Evolutionary conservation across 2,888 invertebrate genomes (phyloP), one percentile per base, ranked within the genome.

Genomic region (Rhagophthalmus giganteus): DNA sequence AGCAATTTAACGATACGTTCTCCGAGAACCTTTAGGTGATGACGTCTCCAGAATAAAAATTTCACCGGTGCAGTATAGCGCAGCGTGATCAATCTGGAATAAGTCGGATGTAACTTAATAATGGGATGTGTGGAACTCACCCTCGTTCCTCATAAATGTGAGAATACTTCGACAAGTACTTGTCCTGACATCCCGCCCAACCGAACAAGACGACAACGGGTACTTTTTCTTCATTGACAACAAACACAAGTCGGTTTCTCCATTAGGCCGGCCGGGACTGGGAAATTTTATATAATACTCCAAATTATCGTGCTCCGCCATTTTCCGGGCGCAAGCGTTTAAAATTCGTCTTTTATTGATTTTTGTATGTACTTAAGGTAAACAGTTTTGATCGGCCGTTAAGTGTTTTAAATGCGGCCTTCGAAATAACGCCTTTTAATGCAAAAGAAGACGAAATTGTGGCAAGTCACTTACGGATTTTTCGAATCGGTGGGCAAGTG

Each of bases 151-250:
- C 85, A 68, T 90, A 90, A 51, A 88, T 85, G 61, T 85, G 82
- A 32, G 88, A 86, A 74, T 90, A 90, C 69, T 89, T 90, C 61
- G 85, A 81, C 41, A 90, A 72, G 71, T 89, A 85, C 66, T 84
- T 83, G 72, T 90, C 88, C 70, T 85, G 80, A 69, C 88, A 87
- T 26, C 89, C 89, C 37, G 87, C 87, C 90, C 90, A 90, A 24
- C 90, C 90, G 54, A 90, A 78, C 55, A 90, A 74, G 53, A 87
- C 73, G 16, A 89, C 83, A 34, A 88, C 81, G 26, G 88, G 86
- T 60, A 83, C 77, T 68, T 82, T 82, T 30, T 78, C 78, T 58
- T 83, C 82, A 61, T 81, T 78, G 57, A 80, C 79, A 45, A 81
- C 77, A 64, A 81, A 80, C 24, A 81, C 80, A 66, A 81, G 61